A percentile compares a stretch with the other conserved stretches of the same genome.
These are phyloP conservation scores for Pseudolycoriella hygida DNA, from an alignment of 2,888 invertebrate species.

Conservation along the genomic window DNA sequence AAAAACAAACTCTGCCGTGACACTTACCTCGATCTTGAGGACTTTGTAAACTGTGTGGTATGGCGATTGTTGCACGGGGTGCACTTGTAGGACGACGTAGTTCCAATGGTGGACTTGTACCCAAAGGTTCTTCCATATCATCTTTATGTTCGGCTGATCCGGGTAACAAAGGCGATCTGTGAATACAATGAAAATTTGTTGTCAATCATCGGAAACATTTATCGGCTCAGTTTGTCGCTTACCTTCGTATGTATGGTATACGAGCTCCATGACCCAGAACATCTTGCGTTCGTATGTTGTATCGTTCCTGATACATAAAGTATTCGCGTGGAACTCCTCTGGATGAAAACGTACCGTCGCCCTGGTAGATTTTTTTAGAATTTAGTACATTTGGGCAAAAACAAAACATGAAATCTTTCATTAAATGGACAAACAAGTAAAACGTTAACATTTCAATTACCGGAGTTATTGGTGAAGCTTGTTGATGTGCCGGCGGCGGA, in stretches of 20 bases:
- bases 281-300: constrained; percentile 34
- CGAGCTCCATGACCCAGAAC: constrained; percentile 19
- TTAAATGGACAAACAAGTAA: too few species aligned
- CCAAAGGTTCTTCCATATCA: constrained; percentile 31
- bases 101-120: constrained; percentile 55
- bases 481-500: constrained; percentile 75
- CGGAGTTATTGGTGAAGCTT: constrained; percentile 52
- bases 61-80: constrained; percentile 38
- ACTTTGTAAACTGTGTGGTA: constrained; percentile 49
- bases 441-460: constrained; percentile 32
- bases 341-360: constrained; percentile 31
- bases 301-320: constrained; percentile 26
- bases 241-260: constrained; percentile 17
- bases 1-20: background rate
- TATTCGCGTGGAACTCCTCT: constrained; percentile 23
- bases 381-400: too few species aligned
- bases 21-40: constrained; percentile 43
- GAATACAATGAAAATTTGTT: background rate
- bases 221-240: constrained; percentile 1
- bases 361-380: constrained; percentile 27
- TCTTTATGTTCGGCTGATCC: constrained; percentile 15
- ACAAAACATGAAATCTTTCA: too few species aligned
- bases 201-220: background rate
- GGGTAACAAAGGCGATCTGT: constrained; percentile 17
- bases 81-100: constrained; percentile 40